phyloP scores from a whole-genome alignment of 2,888 invertebrate species.

The Pecten maximus region DNA sequence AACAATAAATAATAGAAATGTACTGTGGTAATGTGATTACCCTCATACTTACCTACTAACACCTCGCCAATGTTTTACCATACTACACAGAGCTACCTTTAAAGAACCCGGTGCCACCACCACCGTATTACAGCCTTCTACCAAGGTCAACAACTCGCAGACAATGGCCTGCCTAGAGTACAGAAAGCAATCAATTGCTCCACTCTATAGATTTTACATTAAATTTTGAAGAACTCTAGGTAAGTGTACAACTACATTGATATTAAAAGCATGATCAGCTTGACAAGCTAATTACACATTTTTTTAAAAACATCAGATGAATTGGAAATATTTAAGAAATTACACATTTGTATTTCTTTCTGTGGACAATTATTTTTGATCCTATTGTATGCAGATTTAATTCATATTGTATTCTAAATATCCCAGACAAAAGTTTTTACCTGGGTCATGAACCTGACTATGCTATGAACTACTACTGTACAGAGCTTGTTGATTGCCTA shows the following conservation, averaged over 20 bases:
- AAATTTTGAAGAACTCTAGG: background rate
- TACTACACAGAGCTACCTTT: background rate
- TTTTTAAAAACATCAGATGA: too few species aligned
- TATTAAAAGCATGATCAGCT: background rate
- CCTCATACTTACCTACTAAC: background rate
- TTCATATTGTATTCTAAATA: too few species aligned
- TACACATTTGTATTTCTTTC: background rate
- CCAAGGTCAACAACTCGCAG: background rate
- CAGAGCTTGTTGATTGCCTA: too few species aligned
- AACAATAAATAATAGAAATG: background rate
- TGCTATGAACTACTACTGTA: too few species aligned
- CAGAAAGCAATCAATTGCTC: background rate
- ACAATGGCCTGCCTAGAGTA: background rate
- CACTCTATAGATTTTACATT: constrained; percentile 27
- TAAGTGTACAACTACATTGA: background rate
- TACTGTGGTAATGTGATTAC: background rate
- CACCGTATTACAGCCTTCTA: background rate
- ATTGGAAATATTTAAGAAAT: background rate
- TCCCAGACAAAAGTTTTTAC: too few species aligned
- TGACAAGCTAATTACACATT: background rate
- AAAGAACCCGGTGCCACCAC: background rate
- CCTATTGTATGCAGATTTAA: background rate
- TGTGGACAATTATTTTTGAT: background rate
- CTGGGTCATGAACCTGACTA: too few species aligned
- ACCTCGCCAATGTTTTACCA: background rate